Evolutionary conservation across 2,797 vertebrate species (phyloP), one percentile per base, ranked within the genome.

Genomic region (Neomorphus geoffroyi): DNA sequence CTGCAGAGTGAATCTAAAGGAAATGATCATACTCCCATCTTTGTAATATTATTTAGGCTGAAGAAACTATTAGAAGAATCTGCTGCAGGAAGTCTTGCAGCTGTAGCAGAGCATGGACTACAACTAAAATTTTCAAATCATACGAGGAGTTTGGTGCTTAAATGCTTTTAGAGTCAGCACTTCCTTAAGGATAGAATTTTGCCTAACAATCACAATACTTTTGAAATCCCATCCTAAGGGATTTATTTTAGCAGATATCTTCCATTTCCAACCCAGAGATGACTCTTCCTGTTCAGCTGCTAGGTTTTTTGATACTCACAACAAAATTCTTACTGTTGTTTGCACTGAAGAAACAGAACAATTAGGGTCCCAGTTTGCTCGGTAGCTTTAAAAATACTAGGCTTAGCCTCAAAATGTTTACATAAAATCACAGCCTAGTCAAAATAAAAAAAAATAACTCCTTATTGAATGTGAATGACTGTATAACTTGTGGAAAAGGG

Each of bases 401-500:
- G 30, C 13, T 24, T 62, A 27, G 27, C 18, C 41, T 62, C 18
- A 19, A 39, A 86, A 66, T 15, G 19, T 48, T 80, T 61, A 57
- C 28, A 79, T 66, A 86, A 90, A 45, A 74, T 13, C n/a, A 48
- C 43, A 71, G n/a, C 32, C 15, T 10, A 32, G 24, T 69, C 41
- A 75, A 3, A 57, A 35, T 11, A 21, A 51, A 72, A 70, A 58
- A 23, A 57, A 8, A 0, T 7, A 1, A 21, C 16, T 18, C 11
- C 18, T 11, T 45, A 3, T 32, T 80, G 35, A 23, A 5, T 9
- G 3, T 57, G 32, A 82, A 61, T 69, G 35, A 24, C 32, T 57
- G 8, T 69, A 0, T 23, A 67, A 62, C 19, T 72, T 1, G 0
- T 4, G 8, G 51, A 26, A 69, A 78, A 65, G 37, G n/a, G 41